Evolutionary conservation across 2,113 vertebrate species (phyloP).

Genomic region (Lagenorhynchus albirostris): DNA sequence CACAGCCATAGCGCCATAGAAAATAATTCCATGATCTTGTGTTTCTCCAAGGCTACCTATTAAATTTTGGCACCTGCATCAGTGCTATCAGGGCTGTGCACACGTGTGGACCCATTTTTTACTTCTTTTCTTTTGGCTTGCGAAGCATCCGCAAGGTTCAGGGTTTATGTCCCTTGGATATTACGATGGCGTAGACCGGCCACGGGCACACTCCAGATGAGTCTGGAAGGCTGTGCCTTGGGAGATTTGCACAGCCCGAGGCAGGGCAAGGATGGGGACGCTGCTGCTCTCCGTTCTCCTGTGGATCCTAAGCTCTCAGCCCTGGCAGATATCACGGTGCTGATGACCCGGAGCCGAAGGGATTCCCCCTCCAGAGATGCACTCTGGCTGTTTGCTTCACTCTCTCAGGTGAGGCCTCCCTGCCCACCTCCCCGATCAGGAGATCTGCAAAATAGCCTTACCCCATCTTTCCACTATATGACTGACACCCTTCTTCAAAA

Average conservation of each 20-base stretch:
- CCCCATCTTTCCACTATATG: accelerated
- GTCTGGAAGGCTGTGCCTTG: neutral
- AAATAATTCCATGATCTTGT: neutral
- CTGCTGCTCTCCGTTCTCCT: neutral
- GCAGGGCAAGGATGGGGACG: accelerated
- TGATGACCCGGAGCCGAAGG: neutral
- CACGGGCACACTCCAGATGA: neutral
- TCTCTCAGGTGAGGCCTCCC: accelerated
- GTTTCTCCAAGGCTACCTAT: neutral
- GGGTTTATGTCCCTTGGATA: neutral
- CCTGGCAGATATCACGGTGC: neutral
- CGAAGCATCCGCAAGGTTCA: neutral
- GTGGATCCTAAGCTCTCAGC: neutral
- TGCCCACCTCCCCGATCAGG: neutral
- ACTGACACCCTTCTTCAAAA: neutral
- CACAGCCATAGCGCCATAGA: neutral
- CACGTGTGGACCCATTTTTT: neutral
- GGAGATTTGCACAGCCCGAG: neutral
- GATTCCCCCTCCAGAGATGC: accelerated
- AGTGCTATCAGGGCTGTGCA: too few relatives aligned
- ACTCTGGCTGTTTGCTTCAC: neutral
- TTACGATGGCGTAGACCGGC: neutral
- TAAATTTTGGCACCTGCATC: neutral
- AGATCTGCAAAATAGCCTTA: too few relatives aligned
- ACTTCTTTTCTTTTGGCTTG: neutral